Percentiles rank a stretch among this genome's conserved stretches.
phyloP scores from a whole-genome alignment of 2,888 invertebrate genomes.

The Bedellia somnulentella region DNA sequence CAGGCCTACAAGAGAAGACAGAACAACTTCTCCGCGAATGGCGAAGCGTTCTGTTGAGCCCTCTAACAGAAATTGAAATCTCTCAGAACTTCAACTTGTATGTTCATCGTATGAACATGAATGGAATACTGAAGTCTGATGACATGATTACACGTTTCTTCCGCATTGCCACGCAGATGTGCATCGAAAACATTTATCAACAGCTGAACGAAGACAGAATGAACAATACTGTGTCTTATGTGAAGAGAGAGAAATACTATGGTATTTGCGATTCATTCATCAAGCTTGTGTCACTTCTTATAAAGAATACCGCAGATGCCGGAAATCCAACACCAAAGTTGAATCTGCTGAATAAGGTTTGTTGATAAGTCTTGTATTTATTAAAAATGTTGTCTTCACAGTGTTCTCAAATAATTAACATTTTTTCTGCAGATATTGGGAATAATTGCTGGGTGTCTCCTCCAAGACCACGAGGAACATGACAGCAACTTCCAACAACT shows the following conservation, averaged over 20 bases:
- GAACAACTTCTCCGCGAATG: slow-evolving; percentile 94
- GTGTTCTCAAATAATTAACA: neutral
- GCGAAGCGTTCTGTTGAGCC: slow-evolving; percentile 87
- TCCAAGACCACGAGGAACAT: slow-evolving; percentile 95
- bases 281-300: slow-evolving; percentile 88
- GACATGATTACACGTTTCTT: slow-evolving; percentile 97
- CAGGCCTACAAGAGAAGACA: slow-evolving; percentile 91
- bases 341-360: slow-evolving; percentile 91
- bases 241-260: slow-evolving; percentile 85
- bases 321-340: slow-evolving; percentile 94
- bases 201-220: slow-evolving; percentile 72
- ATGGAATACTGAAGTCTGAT: slow-evolving; percentile 91
- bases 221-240: slow-evolving; percentile 65
- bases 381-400: no score
- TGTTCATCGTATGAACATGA: slow-evolving; percentile 93
- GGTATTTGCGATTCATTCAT: slow-evolving; percentile 95
- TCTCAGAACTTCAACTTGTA: slow-evolving; percentile 91
- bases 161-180: slow-evolving; percentile 93
- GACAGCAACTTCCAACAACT: slow-evolving; percentile 92
- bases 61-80: slow-evolving; percentile 78
- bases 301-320: slow-evolving; percentile 90
- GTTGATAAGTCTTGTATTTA: no score
- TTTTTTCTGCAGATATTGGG: slow-evolving; percentile 38
- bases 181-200: slow-evolving; percentile 92
- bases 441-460: slow-evolving; percentile 91